Base-by-base conservation (phyloP, 2,113 vertebrate species). In the Heliornis fulica region DNA sequence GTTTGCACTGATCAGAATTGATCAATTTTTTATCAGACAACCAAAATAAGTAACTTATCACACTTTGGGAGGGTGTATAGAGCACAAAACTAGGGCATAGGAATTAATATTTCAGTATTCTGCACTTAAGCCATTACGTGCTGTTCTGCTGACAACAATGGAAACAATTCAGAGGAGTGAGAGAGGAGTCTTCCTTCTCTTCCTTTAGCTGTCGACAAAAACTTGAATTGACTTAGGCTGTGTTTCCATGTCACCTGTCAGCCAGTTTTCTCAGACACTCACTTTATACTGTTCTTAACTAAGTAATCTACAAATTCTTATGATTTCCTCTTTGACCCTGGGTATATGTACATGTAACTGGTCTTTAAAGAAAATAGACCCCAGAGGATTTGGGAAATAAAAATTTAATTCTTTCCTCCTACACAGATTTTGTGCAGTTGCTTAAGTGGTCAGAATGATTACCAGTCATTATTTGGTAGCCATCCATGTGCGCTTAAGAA, bases 1-100 rank as follows among this genome's bases (percentile, higher is more conserved):
- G 34, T 86, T 90, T 94, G 57, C 10, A 2, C 81, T 96, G 94
- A 96, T 97, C 96, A 93, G 72, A 97, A 96, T 80, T 7, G 40
- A 97, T 98, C 84, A 96, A 97, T 97, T 95, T 98, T 98, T 98
- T 95, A 98, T 97, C 94, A 97, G 90, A 68, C 77, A 91, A 90
- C 92, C 89, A 94, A 97, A 97, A 97, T 89, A 97, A 96, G 94
- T 94, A 96, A 96, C 90, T 88, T 83, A 34, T 5, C 74, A 83
- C 82, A 64, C 77, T 85, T 97, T 36, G 38, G 60, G 70, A 83
- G 82, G 50, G 75, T 92, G 83, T 68, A 83, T 43, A 84, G 85
- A 89, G 89, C 74, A 89, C 90, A 95, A 72, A 97, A 97, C 87
- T 91, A 83, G 97, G 92, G 61, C 90, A 72, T 6, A 68, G 40